Percentiles rank a stretch among this genome's conserved stretches.
Evolutionary conservation across 2,888 invertebrate species (phyloP).

Genomic region (Synergus laeviventris): DNA sequence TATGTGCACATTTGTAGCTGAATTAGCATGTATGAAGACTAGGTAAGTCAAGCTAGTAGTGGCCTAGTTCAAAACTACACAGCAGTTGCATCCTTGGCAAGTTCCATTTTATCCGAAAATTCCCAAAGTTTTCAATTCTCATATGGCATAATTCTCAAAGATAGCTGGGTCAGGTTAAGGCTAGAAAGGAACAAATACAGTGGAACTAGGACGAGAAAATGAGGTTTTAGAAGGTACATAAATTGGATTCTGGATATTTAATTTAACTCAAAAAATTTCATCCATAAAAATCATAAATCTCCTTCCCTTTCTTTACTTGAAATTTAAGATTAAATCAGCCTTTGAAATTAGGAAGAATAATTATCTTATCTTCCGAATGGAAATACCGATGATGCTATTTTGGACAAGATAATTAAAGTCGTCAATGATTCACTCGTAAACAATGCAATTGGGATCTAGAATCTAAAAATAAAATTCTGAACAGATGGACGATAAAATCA

Average conservation of each 20-base stretch:
- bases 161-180: slow-evolving; percentile 7
- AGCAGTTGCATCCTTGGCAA: background rate
- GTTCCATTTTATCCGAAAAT: background rate
- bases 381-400: background rate
- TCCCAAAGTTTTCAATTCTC: background rate
- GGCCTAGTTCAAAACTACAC: slow-evolving; percentile 13
- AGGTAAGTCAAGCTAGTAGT: background rate
- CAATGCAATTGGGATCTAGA: background rate
- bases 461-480: background rate
- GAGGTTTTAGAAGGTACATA: slow-evolving; percentile 7
- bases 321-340: background rate
- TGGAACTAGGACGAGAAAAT: background rate
- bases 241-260: background rate
- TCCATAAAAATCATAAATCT: background rate
- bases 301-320: background rate
- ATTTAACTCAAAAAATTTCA: background rate
- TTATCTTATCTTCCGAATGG: background rate
- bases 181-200: background rate
- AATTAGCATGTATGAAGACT: background rate
- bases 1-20: slow-evolving; percentile 2
- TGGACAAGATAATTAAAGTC: background rate
- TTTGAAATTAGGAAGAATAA: background rate
- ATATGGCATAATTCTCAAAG: background rate
- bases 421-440: background rate
- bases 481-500: background rate